Evolutionary conservation across 2,888 invertebrate genomes (phyloP), one percentile per base, ranked within the genome.

Genomic region (Cistogaster globosa): DNA sequence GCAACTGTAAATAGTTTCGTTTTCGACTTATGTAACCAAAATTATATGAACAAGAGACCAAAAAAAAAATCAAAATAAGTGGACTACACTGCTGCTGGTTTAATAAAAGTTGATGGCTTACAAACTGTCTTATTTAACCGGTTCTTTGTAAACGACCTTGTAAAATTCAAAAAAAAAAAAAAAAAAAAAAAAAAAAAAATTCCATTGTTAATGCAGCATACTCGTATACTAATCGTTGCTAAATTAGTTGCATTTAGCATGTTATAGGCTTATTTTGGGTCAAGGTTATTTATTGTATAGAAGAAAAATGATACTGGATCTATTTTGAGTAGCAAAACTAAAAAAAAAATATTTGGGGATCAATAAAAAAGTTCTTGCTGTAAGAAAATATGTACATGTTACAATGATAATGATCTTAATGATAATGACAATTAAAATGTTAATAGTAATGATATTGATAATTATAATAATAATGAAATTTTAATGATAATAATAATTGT

Each of bases 91-190:
- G 38, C 38, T 38, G 38, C 11, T 38, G 38, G 38, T 9, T 6
- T 26, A 2, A 26, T 38, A 38, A 9, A 38, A 51, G 11, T 16
- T 53, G 65, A 14, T 45, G 20, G 8, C n/a, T 51, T 22, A 32
- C 18, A 42, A 0, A 63, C 63, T 75, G 32, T 62, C 55, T 69
- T 12, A 68, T 48, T 57, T 9, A 83, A 78, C 78, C 74, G 72
- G 77, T 83, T 63, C 58, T 48, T 20, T 26, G 45, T 26, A 53
- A 79, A 75, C 22, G 84, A 67, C 79, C 79, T 79, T 76, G 75
- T 67, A 53, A 57, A 14, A 48, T 57, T 38, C 3, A 36, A 26
- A 12, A 14, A 38, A 18, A n/a, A 38, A 2, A 51, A 26, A 60
- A 18, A 38, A 2, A 51, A 26, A 60, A 36, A 26, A 12, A 14